Base-by-base conservation (phyloP, 2,797 vertebrate genomes). In the Myiotriccus ornatus region DNA sequence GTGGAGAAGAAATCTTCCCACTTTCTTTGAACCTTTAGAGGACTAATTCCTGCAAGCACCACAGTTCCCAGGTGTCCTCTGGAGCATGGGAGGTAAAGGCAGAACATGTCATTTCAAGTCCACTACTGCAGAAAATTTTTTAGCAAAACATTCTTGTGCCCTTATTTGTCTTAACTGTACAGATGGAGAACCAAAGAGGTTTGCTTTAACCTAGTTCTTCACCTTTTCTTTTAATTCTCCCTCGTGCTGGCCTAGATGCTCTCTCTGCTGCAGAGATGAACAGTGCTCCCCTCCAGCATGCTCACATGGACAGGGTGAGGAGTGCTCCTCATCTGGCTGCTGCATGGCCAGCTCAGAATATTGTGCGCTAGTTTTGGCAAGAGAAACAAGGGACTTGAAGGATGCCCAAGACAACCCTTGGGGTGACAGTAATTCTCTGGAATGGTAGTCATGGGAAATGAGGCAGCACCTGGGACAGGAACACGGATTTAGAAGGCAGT, bases 291-390 rank as follows among this genome's bases (percentile, higher is more conserved):
- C 43, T 69, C 20, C 47, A 59, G 10, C 17, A 41, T 79, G 53
- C 52, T 73, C 23, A 10, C 22, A 7, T 0, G 0, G 25, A 24
- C 0, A 0, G 8, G 5, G 5, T 60, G 28, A 78, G 22, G 47
- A 35, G 6, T 14, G 18, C 10, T 85, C 52, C 27, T 12, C 13
- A 16, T 5, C 9, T 23, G 24, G 9, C 35, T 90, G 28, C 24
- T 60, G 59, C 1, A 0, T 30, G 25, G 12, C 22, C 46, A 71
- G 7, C 25, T 85, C 37, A 75, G 27, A 60, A 70, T 56, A 49
- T 17, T 74, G 37, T 87, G 37, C 27, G 71, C n/a, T 49, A 32
- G 44, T 9, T 12, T 76, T 47, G 11, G 16, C 27, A 83, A 12
- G 41, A 59, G 56, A 71, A 84, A 81, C 22, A 14, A 84, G 13